Evolutionary conservation across 2,113 vertebrate genomes (phyloP).

Genomic region (Naja naja): DNA sequence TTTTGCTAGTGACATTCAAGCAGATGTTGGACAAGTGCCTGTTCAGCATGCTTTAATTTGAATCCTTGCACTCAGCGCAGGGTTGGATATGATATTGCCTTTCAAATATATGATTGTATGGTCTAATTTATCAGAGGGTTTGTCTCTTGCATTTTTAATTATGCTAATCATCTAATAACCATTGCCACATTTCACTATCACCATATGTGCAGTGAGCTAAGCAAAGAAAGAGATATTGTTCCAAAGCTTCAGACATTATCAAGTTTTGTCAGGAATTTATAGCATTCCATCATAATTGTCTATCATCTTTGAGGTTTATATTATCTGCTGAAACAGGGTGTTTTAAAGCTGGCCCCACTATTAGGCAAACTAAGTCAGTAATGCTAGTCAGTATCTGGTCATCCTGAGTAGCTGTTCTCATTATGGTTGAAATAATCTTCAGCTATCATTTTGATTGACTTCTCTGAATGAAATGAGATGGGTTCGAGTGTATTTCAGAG

Average conservation of each 20-base stretch:
- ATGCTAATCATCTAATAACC: background rate
- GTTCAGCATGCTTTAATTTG: background rate
- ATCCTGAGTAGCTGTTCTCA: background rate
- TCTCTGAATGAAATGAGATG: background rate
- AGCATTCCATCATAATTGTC: background rate
- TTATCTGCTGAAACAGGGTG: background rate
- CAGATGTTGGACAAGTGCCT: background rate
- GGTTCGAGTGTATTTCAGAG: background rate
- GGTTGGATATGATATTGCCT: background rate
- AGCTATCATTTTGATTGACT: background rate
- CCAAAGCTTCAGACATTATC: background rate
- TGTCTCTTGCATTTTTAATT: background rate
- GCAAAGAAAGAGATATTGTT: background rate
- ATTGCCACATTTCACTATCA: background rate
- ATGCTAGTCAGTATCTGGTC: background rate
- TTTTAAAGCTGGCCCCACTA: no score
- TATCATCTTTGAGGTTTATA: background rate
- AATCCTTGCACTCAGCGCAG: background rate
- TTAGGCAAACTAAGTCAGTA: background rate
- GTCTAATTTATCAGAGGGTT: background rate
- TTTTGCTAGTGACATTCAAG: background rate
- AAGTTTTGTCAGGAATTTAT: background rate
- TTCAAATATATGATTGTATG: background rate
- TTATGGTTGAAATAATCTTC: background rate
- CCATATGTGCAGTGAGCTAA: background rate